Evolutionary conservation across 2,888 invertebrate species (phyloP).

Genomic region (Philopedon plagiatum): DNA sequence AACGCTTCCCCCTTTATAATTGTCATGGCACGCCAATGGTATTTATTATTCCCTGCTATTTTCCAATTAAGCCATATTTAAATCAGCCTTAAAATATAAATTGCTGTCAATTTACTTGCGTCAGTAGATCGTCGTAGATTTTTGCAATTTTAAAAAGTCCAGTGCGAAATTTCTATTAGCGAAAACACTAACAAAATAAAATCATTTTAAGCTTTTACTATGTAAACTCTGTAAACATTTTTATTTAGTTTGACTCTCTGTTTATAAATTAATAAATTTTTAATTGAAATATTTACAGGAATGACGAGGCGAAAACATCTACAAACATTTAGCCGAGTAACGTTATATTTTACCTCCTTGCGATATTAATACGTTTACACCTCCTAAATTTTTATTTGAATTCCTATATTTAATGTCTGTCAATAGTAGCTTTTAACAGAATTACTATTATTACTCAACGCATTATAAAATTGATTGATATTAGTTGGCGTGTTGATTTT

Average conservation of each 20-base stretch:
- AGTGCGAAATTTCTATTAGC: too few species aligned
- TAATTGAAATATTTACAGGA: constrained; percentile 5
- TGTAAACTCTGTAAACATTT: constrained; percentile 18
- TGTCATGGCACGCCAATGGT: too few species aligned
- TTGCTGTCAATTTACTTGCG: too few species aligned
- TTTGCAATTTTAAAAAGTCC: too few species aligned
- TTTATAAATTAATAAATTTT: constrained; percentile 12
- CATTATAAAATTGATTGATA: too few species aligned
- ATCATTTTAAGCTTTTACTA: neutral
- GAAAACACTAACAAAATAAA: constrained; percentile 1
- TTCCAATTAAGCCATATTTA: too few species aligned
- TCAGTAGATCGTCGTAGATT: too few species aligned
- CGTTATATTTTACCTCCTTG: neutral
- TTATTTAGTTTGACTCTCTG: neutral
- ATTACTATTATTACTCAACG: neutral
- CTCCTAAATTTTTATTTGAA: constrained; percentile 6
- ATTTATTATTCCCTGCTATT: too few species aligned
- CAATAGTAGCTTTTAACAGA: neutral
- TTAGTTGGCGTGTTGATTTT: too few species aligned
- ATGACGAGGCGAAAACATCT: constrained; percentile 4
- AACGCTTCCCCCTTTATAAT: too few species aligned
- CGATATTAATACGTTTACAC: constrained; percentile 20
- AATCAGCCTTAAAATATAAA: too few species aligned
- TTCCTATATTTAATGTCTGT: neutral
- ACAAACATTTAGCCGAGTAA: constrained; percentile 1